Base-by-base conservation (phyloP, 2,797 vertebrate genomes). In the Silurus aristotelis region DNA sequence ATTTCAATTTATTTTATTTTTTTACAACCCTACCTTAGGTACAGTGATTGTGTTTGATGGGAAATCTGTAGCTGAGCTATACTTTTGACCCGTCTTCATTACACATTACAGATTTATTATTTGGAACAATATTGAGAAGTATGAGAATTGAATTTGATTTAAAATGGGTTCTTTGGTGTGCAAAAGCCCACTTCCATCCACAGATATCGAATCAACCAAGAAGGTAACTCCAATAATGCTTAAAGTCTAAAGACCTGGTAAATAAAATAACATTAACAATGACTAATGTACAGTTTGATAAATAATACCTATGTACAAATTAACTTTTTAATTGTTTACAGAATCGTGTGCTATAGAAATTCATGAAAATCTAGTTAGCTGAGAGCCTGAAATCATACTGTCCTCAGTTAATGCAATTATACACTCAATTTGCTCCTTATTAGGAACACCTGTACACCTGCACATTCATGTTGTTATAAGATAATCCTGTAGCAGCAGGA, bases 51-150 rank as follows among this genome's bases (percentile, higher is more conserved):
- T 9, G 67, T 60, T 25, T 83, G 63, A 82, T 85, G 9, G 2
- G 5, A 77, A n/a, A 73, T 52, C 71, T 52, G 80, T 20, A 66
- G 73, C 8, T 20, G 55, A 63, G 25, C 31, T 80, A 25, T 63
- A 76, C 10, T 55, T 80, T 55, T 85, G 80, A 87, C 84, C 76
- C 27, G 10, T 80, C 82, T 66, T 31, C 17, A 38, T 85, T 80
- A 46, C 76, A 85, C 55, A n/a, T n/a, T n/a, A 38, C n/a, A 3
- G 48, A 58, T 31, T 56, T 77, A 13, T 63, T 79, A 64, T 64
- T 46, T 79, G 78, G 8, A 60, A 22, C 56, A 61, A 31, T 77
- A 58, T 77, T 60, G 2, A 78, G 5, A 58, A 73, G 46, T 22
- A 61, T 61, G 12, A 48, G 43, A 80, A n/a, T 19, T 48, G 14